A percentile compares a stretch with the other conserved stretches of the same genome.
Conservation (phyloP, 2,113 vertebrate genomes). For the Glaucomys volans region DNA sequence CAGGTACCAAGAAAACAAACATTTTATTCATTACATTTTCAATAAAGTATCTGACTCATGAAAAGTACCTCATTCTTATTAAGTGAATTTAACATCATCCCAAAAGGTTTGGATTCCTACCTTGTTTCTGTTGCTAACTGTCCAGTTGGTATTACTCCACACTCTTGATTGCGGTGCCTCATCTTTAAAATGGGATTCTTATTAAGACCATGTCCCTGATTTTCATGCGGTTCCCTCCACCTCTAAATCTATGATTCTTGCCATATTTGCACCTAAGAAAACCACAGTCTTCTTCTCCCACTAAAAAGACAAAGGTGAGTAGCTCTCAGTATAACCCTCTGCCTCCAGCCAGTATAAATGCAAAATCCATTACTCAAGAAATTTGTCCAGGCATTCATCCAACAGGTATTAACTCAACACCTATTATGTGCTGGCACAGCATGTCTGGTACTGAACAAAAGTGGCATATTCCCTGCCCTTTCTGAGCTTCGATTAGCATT, state of each 20-base stretch:
- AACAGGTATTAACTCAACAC: not conserved
- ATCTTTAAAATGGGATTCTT: not conserved
- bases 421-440: not conserved
- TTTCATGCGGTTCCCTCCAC: not conserved
- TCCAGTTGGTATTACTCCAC: not conserved
- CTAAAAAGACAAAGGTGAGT: not conserved
- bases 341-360: not conserved
- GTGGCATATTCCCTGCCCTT: not conserved
- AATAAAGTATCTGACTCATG: not conserved
- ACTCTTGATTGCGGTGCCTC: not conserved
- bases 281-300: not conserved
- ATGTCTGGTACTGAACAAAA: not conserved
- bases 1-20: not conserved
- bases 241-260: not conserved
- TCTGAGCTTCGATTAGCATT: not conserved
- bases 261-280: not conserved
- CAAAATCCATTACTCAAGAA: not conserved
- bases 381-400: not conserved
- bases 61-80: not conserved
- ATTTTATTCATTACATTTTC: conserved; percentile 10
- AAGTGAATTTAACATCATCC: not conserved
- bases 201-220: not conserved
- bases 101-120: not conserved
- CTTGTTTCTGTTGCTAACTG: not conserved
- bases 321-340: not conserved